A percentile compares a stretch with the other conserved stretches of the same genome.
These are phyloP conservation scores for Elegia similella DNA, from an alignment of 2,888 invertebrate species.

Conservation along the genomic window DNA sequence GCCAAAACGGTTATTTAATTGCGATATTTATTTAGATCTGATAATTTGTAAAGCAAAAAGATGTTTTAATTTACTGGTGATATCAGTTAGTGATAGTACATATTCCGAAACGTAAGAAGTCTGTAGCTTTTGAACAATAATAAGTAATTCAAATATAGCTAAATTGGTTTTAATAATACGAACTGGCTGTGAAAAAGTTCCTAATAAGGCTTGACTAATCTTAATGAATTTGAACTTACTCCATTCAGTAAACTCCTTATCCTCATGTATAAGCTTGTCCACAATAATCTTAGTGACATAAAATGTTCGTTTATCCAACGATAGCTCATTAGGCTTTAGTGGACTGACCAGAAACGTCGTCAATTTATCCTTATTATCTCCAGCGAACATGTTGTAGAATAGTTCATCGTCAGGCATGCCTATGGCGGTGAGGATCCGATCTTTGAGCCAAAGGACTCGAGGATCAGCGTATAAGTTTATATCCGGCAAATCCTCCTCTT, in stretches of 20 bases:
- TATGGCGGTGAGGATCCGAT: constrained; percentile 81
- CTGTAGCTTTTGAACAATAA: too few relatives aligned
- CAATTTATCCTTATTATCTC: constrained; percentile 74
- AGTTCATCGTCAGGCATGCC: constrained; percentile 78
- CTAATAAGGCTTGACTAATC: too few relatives aligned
- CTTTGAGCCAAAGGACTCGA: constrained; percentile 86
- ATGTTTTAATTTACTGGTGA: too few relatives aligned
- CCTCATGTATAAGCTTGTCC: constrained; percentile 84
- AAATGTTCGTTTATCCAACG: constrained; percentile 81
- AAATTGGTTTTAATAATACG: too few relatives aligned
- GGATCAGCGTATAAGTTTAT: constrained; percentile 67
- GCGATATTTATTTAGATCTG: too few relatives aligned
- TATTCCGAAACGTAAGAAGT: too few relatives aligned
- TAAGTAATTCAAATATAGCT: too few relatives aligned
- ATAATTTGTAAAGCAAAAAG: too few relatives aligned
- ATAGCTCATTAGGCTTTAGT: constrained; percentile 51
- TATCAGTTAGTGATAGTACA: too few relatives aligned
- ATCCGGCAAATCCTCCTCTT: constrained; percentile 14
- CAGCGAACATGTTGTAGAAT: constrained; percentile 82
- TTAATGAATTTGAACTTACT: constrained; percentile 75
- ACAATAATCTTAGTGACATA: constrained; percentile 86
- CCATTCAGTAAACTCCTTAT: constrained; percentile 89
- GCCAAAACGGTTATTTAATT: too few relatives aligned
- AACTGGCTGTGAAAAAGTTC: too few relatives aligned
- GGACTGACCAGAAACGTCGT: constrained; percentile 45